Base-by-base conservation (phyloP, 2,888 invertebrate species). In the Leucophenga maculata region DNA sequence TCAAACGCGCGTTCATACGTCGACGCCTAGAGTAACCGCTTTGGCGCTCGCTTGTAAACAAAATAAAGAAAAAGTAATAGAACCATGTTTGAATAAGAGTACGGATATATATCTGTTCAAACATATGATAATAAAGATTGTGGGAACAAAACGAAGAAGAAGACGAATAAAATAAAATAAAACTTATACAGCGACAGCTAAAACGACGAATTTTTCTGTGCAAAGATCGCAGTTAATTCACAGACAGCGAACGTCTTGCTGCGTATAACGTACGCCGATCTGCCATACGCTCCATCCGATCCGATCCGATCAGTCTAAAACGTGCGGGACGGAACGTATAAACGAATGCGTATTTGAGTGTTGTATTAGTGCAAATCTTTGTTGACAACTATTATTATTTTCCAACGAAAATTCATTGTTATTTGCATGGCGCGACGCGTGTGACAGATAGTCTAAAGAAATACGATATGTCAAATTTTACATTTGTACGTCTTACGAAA, bases 391-490 rank as follows among this genome's bases (percentile, higher is more conserved):
- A n/a, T n/a, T n/a, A n/a, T n/a, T n/a, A n/a, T n/a, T n/a, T n/a
- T n/a, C n/a, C n/a, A n/a, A n/a, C n/a, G n/a, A 39, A 39, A 26
- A 3, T 26, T 26, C 26, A 26, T 26, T 3, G 4, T 26, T 26
- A 26, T 39, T 39, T 39, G 39, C 39, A 39, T 39, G 39, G 39
- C 39, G 8, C 39, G 11, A 11, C 39, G 39, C 39, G 11, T 39
- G 39, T 39, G 39, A 39, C 39, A 11, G 39, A 39, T 9, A 39
- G 39, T 6, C 39, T 13, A 16, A n/a, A 1, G 6, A 54, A 44
- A 64, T 6, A 31, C 72, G 72, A 69, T 66, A 85, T 86, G 86
- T 76, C 84, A 62, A 83, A 83, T 69, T 71, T 77, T 65, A 84
- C 82, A 26, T 78, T 76, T 68, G 69, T 78, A 67, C 75, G 70